Conservation (phyloP, 1,140 invertebrate species). For the Harlomillsia oculata region DNA sequence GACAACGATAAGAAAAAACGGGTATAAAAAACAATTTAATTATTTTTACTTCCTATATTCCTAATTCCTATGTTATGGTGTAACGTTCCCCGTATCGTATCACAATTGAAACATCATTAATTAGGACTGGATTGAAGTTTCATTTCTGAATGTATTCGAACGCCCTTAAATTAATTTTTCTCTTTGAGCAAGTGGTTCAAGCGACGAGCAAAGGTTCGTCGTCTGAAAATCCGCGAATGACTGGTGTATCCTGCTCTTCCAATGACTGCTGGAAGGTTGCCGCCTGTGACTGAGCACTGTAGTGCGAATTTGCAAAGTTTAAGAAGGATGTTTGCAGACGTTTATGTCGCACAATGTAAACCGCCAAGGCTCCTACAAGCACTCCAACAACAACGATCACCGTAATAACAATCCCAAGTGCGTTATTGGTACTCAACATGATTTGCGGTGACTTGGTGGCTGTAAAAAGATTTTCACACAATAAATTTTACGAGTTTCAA, state of each 20-base stretch:
- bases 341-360: constrained; percentile 60
- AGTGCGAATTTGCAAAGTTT: constrained; percentile 73
- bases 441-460: constrained; percentile 2
- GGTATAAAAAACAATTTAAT: too few species aligned
- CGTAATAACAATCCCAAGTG: constrained; percentile 40
- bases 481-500: too few species aligned
- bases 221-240: constrained; percentile 82
- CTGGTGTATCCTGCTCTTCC: constrained; percentile 77
- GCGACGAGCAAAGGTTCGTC: constrained; percentile 87
- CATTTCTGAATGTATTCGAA: too few species aligned
- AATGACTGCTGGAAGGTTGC: constrained; percentile 56
- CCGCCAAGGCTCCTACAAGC: constrained; percentile 51
- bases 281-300: constrained; percentile 63
- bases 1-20: too few species aligned
- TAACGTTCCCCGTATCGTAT: too few species aligned
- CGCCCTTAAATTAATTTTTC: too few species aligned
- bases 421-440: constrained; percentile 7
- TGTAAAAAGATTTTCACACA: not conserved
- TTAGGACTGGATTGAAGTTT: too few species aligned
- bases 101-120: too few species aligned
- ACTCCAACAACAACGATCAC: constrained; percentile 47
- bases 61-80: too few species aligned
- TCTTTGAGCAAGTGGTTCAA: constrained; percentile 44
- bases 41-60: too few species aligned
- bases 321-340: constrained; percentile 66